Base-by-base conservation (phyloP, 2,888 invertebrate species). In the Macroteleia sp. region DNA sequence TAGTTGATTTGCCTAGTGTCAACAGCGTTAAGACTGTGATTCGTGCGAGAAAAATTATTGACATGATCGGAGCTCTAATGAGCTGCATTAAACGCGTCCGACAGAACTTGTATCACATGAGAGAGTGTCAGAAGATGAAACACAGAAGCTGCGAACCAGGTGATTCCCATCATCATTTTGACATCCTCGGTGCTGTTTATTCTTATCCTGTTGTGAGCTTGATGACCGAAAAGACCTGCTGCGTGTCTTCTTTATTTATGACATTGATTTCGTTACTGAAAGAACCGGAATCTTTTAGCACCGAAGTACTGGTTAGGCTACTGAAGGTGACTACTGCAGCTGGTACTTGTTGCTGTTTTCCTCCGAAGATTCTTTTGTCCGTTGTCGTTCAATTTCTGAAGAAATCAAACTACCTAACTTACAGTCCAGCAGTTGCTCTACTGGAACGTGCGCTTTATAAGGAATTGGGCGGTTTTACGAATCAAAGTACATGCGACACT, bases 261-360 rank as follows among this genome's bases (percentile, higher is more conserved):
- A 92, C 93, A 0, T 87, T 94, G 1, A 90, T 93, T 0, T 89
- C 92, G 0, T 86, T 94, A 1, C 86, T 93, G 0, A 91, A 92
- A 1, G 93, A 93, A 61, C 92, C 92, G 1, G 90, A 89, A 19
- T 84, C 92, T 0, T 92, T 92, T 0, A 88, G 89, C 0, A 83
- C 87, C 9, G 88, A 91, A 10, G 84, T 94, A 1, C 89, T 93
- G 34, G 89, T 91, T 14, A 92, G 93, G 69, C 84, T 93, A n/a
- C 86, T 94, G 0, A 92, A 93, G 77, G 93, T 93, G 1, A 93
- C 93, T 92, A 91, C 93, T 6, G 90, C 91, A 44, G 93, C 93
- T 59, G 94, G 94, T 0, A 93, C 93, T 0, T 95, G 95, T 84
- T 95, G 94, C 85, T 95, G 95, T 84, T 93, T 94, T 83, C 93